phyloP scores from a whole-genome alignment of 1,140 invertebrate genomes.

The Myzus persicae region DNA sequence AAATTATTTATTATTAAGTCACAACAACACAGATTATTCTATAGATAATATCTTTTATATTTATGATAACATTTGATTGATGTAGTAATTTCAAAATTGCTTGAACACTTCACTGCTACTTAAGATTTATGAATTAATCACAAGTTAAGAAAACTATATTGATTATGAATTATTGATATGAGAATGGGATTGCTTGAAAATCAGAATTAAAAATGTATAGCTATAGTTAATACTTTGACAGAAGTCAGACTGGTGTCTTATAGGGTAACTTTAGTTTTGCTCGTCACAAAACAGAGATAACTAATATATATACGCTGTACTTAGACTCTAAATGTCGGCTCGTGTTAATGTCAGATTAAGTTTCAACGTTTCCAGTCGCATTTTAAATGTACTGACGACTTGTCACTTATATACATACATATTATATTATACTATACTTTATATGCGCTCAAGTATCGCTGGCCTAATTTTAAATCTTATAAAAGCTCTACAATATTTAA shows the following conservation, averaged over 20 bases:
- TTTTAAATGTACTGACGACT: not conserved
- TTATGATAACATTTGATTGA: not conserved
- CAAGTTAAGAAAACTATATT: not conserved
- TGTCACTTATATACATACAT: constrained; percentile 15
- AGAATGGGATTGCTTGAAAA: no score
- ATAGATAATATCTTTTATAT: no score
- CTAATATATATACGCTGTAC: not conserved
- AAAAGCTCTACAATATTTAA: not conserved
- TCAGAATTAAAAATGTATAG: not conserved
- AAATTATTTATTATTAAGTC: no score
- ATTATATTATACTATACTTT: not conserved
- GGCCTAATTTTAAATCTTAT: not conserved
- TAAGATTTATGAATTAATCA: not conserved
- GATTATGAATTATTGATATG: constrained; percentile 8
- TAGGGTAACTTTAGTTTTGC: not conserved
- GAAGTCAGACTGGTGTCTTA: not conserved
- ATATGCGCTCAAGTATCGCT: not conserved
- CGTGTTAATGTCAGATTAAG: constrained; percentile 41
- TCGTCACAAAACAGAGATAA: not conserved
- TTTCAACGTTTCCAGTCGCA: not conserved
- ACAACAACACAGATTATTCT: no score
- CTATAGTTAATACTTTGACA: not conserved
- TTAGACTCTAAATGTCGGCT: not conserved
- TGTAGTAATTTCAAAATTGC: not conserved
- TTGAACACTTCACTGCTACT: not conserved